phyloP scores from a whole-genome alignment of 2,113 vertebrate species.

The Neogobius melanostomus region DNA sequence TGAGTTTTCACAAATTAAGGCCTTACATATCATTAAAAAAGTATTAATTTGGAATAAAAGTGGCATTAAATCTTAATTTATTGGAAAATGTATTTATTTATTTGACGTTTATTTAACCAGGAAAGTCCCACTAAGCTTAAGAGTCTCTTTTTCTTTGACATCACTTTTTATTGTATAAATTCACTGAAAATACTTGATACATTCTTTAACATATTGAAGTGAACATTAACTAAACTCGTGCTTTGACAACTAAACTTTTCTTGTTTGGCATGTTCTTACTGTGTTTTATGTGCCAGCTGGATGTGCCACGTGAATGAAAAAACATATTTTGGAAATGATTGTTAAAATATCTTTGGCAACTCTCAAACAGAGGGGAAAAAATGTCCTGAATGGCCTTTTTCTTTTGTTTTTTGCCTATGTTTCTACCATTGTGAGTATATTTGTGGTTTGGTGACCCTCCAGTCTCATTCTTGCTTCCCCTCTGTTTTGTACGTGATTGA shows the following conservation, averaged over 20 bases:
- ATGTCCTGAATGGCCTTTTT: background rate
- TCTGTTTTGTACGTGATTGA: background rate
- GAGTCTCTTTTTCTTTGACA: no score
- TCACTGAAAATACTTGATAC: no score
- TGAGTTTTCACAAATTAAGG: no score
- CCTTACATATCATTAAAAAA: no score
- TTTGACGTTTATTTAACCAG: no score
- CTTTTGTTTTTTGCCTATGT: background rate
- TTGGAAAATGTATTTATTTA: no score
- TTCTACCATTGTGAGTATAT: background rate
- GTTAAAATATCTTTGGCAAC: background rate
- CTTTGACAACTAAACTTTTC: background rate
- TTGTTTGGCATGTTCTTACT: background rate
- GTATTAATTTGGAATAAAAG: no score
- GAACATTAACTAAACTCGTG: background rate
- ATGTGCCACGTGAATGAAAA: background rate
- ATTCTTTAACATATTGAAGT: background rate
- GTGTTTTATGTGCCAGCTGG: background rate
- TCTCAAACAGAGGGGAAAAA: background rate
- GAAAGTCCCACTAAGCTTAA: no score
- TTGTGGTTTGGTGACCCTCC: background rate
- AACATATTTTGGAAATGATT: background rate
- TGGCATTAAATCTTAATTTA: no score
- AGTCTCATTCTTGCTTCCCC: background rate
- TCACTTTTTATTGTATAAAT: no score